Conservation (phyloP, 2,888 invertebrate genomes). For the Caenorhabditis zanzibari region DNA sequence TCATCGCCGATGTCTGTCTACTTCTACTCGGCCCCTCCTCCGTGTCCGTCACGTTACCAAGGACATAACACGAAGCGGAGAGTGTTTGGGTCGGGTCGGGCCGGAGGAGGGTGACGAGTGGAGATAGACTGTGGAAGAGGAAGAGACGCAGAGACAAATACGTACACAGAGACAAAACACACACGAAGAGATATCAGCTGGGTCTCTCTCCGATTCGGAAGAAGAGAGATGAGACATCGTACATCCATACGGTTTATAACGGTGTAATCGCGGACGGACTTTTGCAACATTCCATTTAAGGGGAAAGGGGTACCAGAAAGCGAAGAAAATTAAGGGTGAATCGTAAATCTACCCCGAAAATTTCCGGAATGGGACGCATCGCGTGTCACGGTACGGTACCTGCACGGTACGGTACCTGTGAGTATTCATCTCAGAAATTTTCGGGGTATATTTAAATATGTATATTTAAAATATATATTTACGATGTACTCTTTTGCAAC, state of each 20-base stretch:
- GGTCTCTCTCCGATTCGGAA: not conserved
- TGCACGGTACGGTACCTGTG: too few relatives aligned
- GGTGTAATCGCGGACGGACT: not conserved
- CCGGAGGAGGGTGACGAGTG: not conserved
- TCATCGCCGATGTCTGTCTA: conserved; percentile 7
- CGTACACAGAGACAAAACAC: not conserved
- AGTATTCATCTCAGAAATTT: too few relatives aligned
- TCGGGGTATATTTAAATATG: too few relatives aligned
- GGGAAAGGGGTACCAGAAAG: not conserved
- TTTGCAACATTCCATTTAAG: too few relatives aligned
- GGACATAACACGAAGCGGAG: conserved; percentile 42
- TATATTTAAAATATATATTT: too few relatives aligned
- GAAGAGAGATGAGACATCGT: conserved; percentile 28
- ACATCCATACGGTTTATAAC: not conserved
- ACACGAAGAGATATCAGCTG: conserved; percentile 1
- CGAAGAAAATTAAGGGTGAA: not conserved
- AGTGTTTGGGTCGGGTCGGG: not conserved
- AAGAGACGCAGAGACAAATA: conserved; percentile 10
- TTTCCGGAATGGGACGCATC: too few relatives aligned
- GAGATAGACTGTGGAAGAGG: not conserved
- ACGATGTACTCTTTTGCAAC: too few relatives aligned
- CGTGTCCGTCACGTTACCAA: conserved; percentile 62
- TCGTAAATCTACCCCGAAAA: too few relatives aligned
- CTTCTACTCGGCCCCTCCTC: not conserved
- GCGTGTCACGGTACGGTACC: too few relatives aligned